Evolutionary conservation across 1,140 invertebrate genomes (phyloP).

Genomic region (Drosophila eugracilis): DNA sequence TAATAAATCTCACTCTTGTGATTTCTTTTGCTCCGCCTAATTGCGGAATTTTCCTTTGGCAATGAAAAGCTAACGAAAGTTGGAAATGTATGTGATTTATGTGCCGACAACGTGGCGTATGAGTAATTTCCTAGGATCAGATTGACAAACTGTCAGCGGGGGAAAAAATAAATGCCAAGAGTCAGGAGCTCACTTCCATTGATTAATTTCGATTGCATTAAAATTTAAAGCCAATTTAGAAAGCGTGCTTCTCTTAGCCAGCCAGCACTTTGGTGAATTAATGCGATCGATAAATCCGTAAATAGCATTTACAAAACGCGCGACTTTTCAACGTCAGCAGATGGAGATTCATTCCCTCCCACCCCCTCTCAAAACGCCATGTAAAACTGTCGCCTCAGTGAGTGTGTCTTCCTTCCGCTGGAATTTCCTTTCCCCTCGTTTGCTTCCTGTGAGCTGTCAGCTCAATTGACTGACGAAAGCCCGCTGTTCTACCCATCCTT

Average conservation of each 20-base stretch:
- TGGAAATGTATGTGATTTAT: constrained; percentile 47
- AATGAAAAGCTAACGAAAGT: constrained; percentile 19
- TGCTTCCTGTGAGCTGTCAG: constrained; percentile 42
- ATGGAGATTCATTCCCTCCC: constrained; percentile 13
- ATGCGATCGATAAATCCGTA: constrained; percentile 74
- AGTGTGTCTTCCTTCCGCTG: constrained; percentile 52
- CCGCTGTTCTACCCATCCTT: constrained; percentile 11
- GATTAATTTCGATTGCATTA: constrained; percentile 46
- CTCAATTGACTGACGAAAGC: constrained; percentile 44
- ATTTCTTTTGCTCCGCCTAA: constrained; percentile 33
- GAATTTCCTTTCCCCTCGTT: constrained; percentile 32
- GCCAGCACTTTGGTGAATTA: constrained; percentile 32
- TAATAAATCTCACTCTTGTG: constrained; percentile 64
- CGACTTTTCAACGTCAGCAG: constrained; percentile 63
- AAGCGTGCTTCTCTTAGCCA: constrained; percentile 12
- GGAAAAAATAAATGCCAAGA: constrained; percentile 1
- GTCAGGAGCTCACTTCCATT: constrained; percentile 24
- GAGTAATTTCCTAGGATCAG: constrained; percentile 34
- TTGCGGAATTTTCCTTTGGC: constrained; percentile 36
- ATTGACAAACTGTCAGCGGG: constrained; percentile 20
- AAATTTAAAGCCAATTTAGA: constrained; percentile 30
- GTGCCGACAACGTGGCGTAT: constrained; percentile 39
- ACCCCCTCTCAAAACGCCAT: not conserved
- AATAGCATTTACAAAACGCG: constrained; percentile 69
- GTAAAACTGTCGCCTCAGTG: constrained; percentile 37